A percentile compares a stretch with the other conserved stretches of the same genome.
phyloP scores from a whole-genome alignment of 2,113 vertebrate species.

The Pteropus alecto region DNA sequence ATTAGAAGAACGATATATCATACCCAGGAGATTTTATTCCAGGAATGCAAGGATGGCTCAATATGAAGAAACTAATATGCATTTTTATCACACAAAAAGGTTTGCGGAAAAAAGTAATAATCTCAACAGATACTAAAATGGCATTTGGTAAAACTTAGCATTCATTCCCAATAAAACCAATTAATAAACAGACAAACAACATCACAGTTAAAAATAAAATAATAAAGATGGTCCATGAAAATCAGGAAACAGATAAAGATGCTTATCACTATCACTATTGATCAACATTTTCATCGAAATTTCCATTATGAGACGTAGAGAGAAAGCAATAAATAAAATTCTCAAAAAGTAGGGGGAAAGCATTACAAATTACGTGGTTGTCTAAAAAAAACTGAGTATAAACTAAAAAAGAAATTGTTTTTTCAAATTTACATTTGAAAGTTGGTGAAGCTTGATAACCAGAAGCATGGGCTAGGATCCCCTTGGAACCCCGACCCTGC shows the following conservation, averaged over 20 bases:
- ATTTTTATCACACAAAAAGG: not conserved
- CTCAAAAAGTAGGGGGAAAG: not conserved
- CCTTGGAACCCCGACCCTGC: not conserved
- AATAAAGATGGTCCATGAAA: not conserved
- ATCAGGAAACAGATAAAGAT: not conserved
- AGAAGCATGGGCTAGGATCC: not conserved
- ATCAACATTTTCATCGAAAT: not conserved
- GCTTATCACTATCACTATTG: not conserved
- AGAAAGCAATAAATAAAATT: not conserved
- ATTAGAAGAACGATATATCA: not conserved
- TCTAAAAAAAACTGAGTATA: not conserved
- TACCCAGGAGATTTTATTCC: not conserved
- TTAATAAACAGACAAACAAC: not conserved
- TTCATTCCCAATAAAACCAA: constrained; percentile 2
- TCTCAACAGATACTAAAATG: not conserved
- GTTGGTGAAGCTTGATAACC: not conserved
- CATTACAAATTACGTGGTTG: not conserved
- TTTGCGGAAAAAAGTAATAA: not conserved
- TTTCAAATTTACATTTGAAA: not conserved
- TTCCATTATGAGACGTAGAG: not conserved
- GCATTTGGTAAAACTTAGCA: not conserved
- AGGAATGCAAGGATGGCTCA: not conserved
- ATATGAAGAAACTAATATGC: not conserved
- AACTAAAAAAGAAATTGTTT: not conserved
- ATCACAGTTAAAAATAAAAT: not conserved